Conservation (phyloP, 2,797 vertebrate genomes). For the Rhadinocentrus ornatus region DNA sequence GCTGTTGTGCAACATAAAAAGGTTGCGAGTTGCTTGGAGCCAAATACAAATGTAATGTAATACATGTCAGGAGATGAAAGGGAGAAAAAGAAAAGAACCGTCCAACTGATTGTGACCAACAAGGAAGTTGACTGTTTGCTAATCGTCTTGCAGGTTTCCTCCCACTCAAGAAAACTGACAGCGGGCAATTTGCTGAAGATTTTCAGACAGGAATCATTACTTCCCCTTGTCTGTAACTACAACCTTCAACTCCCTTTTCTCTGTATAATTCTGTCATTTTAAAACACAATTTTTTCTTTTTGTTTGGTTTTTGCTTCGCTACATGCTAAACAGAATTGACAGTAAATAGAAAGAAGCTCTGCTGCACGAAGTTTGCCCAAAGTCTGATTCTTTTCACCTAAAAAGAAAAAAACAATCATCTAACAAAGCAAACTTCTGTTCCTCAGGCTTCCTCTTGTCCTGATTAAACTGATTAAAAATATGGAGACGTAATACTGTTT, state of each 20-base stretch:
- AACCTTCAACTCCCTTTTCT: too few species aligned
- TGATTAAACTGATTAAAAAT: too few species aligned
- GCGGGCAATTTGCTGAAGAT: background rate
- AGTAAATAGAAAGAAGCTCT: conserved; percentile 8
- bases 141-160: conserved; percentile 32
- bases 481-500: too few species aligned
- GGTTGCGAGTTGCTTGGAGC: background rate
- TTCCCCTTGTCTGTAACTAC: background rate
- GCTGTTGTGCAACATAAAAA: background rate
- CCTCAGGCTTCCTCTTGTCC: too few species aligned
- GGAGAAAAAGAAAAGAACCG: conserved; percentile 1
- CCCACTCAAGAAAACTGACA: conserved; percentile 25
- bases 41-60: background rate
- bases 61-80: background rate
- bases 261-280: background rate
- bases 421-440: too few species aligned
- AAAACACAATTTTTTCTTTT: too few species aligned
- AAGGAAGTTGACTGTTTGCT: conserved; percentile 39
- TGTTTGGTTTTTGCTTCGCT: background rate
- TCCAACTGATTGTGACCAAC: conserved; percentile 23
- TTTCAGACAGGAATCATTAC: conserved; percentile 7
- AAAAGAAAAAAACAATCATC: too few species aligned
- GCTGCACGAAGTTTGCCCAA: background rate
- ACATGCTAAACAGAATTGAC: conserved; percentile 21
- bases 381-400: too few species aligned